Evolutionary conservation across 2,797 vertebrate genomes (phyloP).

Genomic region (Moxostoma hubbsi): DNA sequence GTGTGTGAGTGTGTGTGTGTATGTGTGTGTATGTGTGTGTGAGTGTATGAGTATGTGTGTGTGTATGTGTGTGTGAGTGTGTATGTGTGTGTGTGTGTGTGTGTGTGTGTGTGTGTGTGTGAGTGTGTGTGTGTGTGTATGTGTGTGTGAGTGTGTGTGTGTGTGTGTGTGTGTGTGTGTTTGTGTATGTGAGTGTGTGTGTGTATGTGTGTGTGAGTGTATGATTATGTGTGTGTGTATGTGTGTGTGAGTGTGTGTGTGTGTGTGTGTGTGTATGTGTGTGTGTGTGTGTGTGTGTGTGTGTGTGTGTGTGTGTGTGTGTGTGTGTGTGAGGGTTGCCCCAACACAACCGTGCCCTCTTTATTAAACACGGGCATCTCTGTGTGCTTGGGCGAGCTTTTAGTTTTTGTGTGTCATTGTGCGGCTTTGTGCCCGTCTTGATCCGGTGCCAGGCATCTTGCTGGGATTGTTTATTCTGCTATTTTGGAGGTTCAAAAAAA

Average conservation of each 20-base stretch:
- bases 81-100: too few species aligned
- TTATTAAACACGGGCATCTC: slow-evolving; percentile 66
- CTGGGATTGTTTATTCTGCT: slow-evolving; percentile 73
- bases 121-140: not conserved
- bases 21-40: not conserved
- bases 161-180: not conserved
- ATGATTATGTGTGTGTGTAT: too few species aligned
- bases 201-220: not conserved
- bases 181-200: too few species aligned
- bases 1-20: not conserved
- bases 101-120: not conserved
- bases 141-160: not conserved
- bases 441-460: slow-evolving; percentile 85
- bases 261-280: not conserved
- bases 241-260: not conserved
- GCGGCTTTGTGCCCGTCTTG: slow-evolving; percentile 84
- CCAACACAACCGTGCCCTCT: slow-evolving; percentile 49
- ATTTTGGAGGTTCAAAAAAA: slow-evolving; percentile 71
- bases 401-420: slow-evolving; percentile 79
- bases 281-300: not conserved
- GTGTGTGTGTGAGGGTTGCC: not conserved
- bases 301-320: slow-evolving; percentile 9
- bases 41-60: too few species aligned
- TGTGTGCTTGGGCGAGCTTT: slow-evolving; percentile 68
- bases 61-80: not conserved